A percentile compares a stretch with the other conserved stretches of the same genome.
Conservation (phyloP, 35 echinoderm and acorn worm species). For the Chiridota heheva region DNA sequence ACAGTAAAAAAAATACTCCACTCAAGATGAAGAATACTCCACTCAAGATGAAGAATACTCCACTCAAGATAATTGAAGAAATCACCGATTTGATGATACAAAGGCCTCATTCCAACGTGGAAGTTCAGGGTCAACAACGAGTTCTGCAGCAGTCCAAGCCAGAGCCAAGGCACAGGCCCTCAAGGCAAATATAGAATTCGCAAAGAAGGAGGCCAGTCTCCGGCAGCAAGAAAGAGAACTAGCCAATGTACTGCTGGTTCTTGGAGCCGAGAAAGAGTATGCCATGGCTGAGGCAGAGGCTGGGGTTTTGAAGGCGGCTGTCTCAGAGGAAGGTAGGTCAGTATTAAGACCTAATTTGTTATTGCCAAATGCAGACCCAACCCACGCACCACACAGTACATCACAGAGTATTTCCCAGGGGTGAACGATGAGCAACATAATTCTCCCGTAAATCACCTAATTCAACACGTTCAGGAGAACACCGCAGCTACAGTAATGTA, state of each 20-base stretch:
- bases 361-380: not conserved
- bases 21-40: too few relatives aligned
- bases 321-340: not conserved
- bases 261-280: conserved; percentile 36
- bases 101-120: too few relatives aligned
- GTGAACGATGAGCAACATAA: not conserved
- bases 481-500: too few relatives aligned
- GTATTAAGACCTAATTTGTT: not conserved
- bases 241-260: conserved; percentile 39
- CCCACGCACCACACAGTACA: not conserved
- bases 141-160: conserved; percentile 30
- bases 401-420: conserved; percentile 16
- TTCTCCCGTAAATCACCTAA: not conserved
- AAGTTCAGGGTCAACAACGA: too few relatives aligned
- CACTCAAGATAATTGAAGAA: too few relatives aligned
- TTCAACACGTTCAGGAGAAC: not conserved
- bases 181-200: conserved; percentile 26
- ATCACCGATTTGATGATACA: too few relatives aligned
- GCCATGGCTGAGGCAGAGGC: conserved; percentile 53
- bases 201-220: conserved; percentile 21
- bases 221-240: conserved; percentile 21
- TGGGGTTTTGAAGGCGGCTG: conserved; percentile 39
- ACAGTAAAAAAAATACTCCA: too few relatives aligned
- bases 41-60: too few relatives aligned
- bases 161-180: conserved; percentile 20